These are phyloP conservation scores for Aphelinus atriplicis DNA, from an alignment of 1,140 invertebrate genomes.

Conservation along the genomic window DNA sequence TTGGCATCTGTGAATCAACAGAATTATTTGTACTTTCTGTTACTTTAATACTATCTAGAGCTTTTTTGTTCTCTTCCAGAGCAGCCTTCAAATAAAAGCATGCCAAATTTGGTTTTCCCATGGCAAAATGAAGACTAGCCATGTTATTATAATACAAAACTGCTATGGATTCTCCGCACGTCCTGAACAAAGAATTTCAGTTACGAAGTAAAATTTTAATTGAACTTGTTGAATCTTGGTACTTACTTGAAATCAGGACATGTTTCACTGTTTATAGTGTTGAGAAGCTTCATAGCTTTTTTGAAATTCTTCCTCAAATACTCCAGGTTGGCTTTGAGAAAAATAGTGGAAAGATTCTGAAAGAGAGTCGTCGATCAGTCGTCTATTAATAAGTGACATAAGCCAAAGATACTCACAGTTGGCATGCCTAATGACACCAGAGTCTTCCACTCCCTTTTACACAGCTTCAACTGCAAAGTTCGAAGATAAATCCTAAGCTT, in stretches of 20 bases:
- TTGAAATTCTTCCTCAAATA: slow-evolving; percentile 75
- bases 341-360: slow-evolving; percentile 66
- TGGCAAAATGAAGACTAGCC: slow-evolving; percentile 85
- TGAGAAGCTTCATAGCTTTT: slow-evolving; percentile 75
- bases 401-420: slow-evolving; percentile 48
- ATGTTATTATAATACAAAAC: slow-evolving; percentile 90
- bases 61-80: slow-evolving; percentile 80
- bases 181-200: slow-evolving; percentile 58
- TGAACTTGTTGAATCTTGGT: slow-evolving; percentile 14
- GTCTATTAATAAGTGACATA: not conserved
- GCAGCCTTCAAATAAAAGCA: slow-evolving; percentile 87
- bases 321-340: slow-evolving; percentile 77
- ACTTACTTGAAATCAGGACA: slow-evolving; percentile 64
- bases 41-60: slow-evolving; percentile 63
- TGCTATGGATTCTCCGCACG: slow-evolving; percentile 71
- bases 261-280: slow-evolving; percentile 66
- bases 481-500: slow-evolving; percentile 69
- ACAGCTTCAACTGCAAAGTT: slow-evolving; percentile 66
- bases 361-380: too few species aligned
- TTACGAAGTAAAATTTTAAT: slow-evolving; percentile 18
- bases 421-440: slow-evolving; percentile 57
- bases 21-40: slow-evolving; percentile 46
- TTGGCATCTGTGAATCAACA: not conserved
- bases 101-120: slow-evolving; percentile 87
- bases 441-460: slow-evolving; percentile 64